Evolutionary conservation across 2,113 vertebrate species (phyloP).

Genomic region (Anoplopoma fimbria): DNA sequence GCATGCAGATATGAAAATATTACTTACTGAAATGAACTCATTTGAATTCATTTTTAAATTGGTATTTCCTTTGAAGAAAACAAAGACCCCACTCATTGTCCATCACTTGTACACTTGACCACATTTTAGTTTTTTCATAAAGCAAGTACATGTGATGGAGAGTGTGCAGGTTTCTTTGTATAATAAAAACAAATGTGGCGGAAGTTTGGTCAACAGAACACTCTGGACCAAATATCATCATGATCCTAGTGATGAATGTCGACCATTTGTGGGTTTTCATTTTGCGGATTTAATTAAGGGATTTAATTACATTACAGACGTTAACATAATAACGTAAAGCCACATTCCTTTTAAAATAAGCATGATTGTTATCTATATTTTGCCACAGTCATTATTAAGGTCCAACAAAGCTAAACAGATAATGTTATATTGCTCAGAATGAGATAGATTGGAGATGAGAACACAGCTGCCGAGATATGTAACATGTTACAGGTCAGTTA

Average conservation of each 20-base stretch:
- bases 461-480: background rate
- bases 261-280: background rate
- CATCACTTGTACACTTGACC: background rate
- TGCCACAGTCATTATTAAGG: background rate
- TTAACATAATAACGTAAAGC: background rate
- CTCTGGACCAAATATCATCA: background rate
- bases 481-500: background rate
- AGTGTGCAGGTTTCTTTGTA: background rate
- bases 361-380: background rate
- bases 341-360: background rate
- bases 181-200: background rate
- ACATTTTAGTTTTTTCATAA: background rate
- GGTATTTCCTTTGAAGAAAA: background rate
- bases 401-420: background rate
- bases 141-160: background rate
- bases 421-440: background rate
- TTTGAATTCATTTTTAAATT: background rate
- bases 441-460: slow-evolving; percentile 1
- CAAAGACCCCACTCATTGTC: background rate
- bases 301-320: too few species aligned
- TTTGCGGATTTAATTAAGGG: background rate
- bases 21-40: background rate
- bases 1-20: background rate
- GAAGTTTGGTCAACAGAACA: background rate
- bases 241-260: background rate